Base-by-base conservation (phyloP, 2,888 invertebrate species). In the Pollenia griseotomentosa region DNA sequence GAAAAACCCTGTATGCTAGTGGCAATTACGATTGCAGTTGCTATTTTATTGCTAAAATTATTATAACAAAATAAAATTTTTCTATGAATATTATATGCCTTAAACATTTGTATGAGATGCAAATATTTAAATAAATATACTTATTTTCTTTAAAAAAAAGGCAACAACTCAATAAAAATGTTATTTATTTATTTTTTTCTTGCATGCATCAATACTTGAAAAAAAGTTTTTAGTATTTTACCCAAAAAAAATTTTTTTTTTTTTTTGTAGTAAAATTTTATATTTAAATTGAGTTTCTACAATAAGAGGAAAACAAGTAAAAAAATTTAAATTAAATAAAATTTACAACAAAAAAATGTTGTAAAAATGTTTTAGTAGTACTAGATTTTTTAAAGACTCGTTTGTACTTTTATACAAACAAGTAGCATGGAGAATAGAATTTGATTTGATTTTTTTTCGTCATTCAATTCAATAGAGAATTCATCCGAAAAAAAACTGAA, bases 271-370 rank as follows among this genome's bases (percentile, higher is more conserved):
- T 71, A 77, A 74, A 59, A 66, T 77, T 81, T 83, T 83, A 53
- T 83, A 81, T 87, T 87, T 78, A 83, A 83, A 87, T 87, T 84
- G 81, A 87, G 81, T 83, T 87, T 77, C 44, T 61, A 55, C 16
- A 68, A 19, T 53, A 23, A 14, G 40, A 79, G n/a, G 66, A 33
- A 23, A 65, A 73, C 40, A 16, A 48, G 40, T 42, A 14, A 46
- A 44, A 16, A 19, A 79, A 53, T 14, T 61, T n/a, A 33, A 53
- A 63, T 70, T 40, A 40, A 33, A 33, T 3, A 8, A 44, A 42
- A 40, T 10, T 53, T 55, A 53, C 70, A 2, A 53, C 70, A 2
- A 46, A 40, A 68, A 46, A 44, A 51, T 66, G 19, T 74, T 66
- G 23, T 78, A 40, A 75, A 75, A 80, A 77, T 83, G 53, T 73